phyloP scores from a whole-genome alignment of 2,888 invertebrate genomes.

The Papilio demoleus region DNA sequence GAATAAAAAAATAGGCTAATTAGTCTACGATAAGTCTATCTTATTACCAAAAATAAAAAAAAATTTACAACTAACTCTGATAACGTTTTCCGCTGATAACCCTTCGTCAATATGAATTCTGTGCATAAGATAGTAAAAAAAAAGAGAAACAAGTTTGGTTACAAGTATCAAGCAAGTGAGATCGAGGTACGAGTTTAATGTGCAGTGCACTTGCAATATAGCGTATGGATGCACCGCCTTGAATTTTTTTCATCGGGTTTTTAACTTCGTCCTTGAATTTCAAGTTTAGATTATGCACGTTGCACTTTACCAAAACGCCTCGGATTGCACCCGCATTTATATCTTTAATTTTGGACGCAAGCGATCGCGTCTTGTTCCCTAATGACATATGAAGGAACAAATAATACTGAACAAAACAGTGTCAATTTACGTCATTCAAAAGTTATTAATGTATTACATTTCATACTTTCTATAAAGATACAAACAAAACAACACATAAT shows the following conservation, averaged over 20 bases:
- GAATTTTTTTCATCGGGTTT: conserved; percentile 72
- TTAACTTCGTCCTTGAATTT: conserved; percentile 80
- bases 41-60: no score
- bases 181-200: conserved; percentile 44
- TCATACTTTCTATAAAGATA: no score
- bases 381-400: conserved; percentile 1
- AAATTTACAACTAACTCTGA: no score
- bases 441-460: no score
- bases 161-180: conserved; percentile 48
- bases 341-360: conserved; percentile 38
- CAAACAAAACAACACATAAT: neutral
- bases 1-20: neutral
- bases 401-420: conserved; percentile 7
- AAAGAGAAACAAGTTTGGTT: no score
- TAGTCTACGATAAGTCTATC: neutral
- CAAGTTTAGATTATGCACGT: conserved; percentile 78
- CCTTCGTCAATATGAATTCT: no score
- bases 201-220: conserved; percentile 71
- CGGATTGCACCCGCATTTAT: conserved; percentile 46
- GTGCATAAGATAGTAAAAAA: neutral
- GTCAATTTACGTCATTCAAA: neutral
- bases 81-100: no score
- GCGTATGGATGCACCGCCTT: conserved; percentile 76
- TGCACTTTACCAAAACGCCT: conserved; percentile 62
- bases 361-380: conserved; percentile 4